phyloP scores from a whole-genome alignment of 2,113 vertebrate species.

The Ciconia maguari region DNA sequence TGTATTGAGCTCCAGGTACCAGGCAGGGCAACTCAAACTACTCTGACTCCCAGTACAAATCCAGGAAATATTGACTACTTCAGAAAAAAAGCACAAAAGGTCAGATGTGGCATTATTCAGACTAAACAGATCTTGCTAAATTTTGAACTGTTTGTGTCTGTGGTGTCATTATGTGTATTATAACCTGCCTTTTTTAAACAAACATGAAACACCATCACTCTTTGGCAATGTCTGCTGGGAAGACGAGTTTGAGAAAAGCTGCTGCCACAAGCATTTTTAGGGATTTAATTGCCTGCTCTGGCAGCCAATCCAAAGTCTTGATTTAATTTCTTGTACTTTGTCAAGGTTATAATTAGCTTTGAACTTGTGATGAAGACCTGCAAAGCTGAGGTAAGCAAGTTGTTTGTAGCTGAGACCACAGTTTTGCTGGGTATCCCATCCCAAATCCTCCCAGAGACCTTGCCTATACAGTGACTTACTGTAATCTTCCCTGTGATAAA shows the following conservation, averaged over 20 bases:
- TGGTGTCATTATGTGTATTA: background rate
- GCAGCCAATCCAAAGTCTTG: background rate
- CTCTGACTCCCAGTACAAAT: background rate
- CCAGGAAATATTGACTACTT: background rate
- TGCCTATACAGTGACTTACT: background rate
- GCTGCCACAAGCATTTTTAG: background rate
- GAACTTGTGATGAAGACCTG: background rate
- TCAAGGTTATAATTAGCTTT: slow-evolving; percentile 27
- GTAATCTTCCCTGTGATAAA: background rate
- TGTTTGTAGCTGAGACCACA: background rate
- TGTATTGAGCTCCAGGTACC: background rate
- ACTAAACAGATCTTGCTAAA: background rate
- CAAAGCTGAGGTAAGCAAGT: background rate
- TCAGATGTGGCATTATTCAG: background rate
- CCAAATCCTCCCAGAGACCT: background rate
- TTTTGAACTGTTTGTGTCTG: background rate
- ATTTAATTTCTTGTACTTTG: background rate
- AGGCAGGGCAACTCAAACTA: background rate
- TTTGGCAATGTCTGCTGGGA: background rate
- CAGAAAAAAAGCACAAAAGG: background rate
- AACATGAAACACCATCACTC: background rate
- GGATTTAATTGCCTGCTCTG: background rate
- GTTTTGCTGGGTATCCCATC: background rate
- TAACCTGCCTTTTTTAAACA: background rate
- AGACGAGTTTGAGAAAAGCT: background rate